Percentiles rank a stretch among this genome's conserved stretches.
Conservation (phyloP, 2,797 vertebrate species). For the Gymnothorax reevesii region DNA sequence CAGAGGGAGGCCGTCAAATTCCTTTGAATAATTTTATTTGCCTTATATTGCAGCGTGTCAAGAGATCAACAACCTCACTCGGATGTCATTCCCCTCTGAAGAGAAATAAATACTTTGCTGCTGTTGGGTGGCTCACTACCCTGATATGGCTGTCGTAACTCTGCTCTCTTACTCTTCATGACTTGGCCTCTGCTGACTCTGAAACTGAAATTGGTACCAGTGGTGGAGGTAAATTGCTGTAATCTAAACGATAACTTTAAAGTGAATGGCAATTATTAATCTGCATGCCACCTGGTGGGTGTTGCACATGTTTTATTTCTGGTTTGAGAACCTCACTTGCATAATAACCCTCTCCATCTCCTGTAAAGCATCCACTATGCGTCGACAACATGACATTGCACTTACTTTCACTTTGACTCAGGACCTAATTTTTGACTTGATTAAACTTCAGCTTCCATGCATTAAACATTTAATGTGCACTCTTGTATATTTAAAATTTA, state of each 20-base stretch:
- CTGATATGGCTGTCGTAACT: slow-evolving; percentile 75
- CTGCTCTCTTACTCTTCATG: slow-evolving; percentile 76
- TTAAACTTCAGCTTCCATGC: not conserved
- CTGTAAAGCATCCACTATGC: not conserved
- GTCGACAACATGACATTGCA: not conserved
- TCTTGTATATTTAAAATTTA: not conserved
- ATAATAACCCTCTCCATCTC: slow-evolving; percentile 40
- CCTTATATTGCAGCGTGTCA: slow-evolving; percentile 30
- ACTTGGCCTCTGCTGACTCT: slow-evolving; percentile 73
- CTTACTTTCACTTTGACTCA: slow-evolving; percentile 4
- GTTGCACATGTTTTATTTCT: slow-evolving; percentile 57
- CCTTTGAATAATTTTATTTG: slow-evolving; percentile 68
- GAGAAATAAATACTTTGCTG: slow-evolving; percentile 50
- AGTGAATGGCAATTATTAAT: slow-evolving; percentile 72
- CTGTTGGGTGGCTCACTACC: slow-evolving; percentile 66
- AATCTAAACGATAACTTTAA: slow-evolving; percentile 81
- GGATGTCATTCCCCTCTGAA: slow-evolving; percentile 43
- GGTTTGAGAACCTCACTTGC: slow-evolving; percentile 50
- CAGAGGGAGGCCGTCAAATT: slow-evolving; percentile 58
- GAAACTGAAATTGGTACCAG: slow-evolving; percentile 80
- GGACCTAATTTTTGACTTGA: not conserved
- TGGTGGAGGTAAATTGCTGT: slow-evolving; percentile 73
- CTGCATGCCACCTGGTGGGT: slow-evolving; percentile 58
- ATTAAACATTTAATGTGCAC: not conserved
- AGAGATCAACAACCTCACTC: slow-evolving; percentile 55